Evolutionary conservation across 2,797 vertebrate species (phyloP).

Genomic region (Glyptemys insculpta): DNA sequence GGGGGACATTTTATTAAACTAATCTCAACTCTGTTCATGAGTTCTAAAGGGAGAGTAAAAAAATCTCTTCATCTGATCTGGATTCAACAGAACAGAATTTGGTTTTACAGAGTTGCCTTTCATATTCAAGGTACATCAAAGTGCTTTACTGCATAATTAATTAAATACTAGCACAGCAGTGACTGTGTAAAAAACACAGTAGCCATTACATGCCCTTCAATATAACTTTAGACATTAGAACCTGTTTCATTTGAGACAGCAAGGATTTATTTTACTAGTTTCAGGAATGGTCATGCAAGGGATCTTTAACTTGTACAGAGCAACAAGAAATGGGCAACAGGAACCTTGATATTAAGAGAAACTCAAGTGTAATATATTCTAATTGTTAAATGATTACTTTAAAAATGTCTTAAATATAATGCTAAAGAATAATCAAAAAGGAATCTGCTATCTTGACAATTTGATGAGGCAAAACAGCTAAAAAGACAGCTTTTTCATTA

Average conservation of each 20-base stretch:
- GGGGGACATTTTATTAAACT: neutral
- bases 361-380: neutral
- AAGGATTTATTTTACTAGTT: neutral
- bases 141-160: neutral
- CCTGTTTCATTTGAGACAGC: neutral
- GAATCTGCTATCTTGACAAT: neutral
- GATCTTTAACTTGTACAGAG: neutral
- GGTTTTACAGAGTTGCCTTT: neutral
- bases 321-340: neutral
- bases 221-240: neutral
- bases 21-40: neutral
- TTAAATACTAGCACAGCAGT: neutral
- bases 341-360: neutral
- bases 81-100: neutral
- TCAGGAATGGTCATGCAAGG: neutral
- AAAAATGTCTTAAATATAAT: neutral
- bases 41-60: neutral
- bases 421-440: neutral
- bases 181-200: neutral
- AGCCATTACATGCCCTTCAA: neutral
- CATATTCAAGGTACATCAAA: neutral
- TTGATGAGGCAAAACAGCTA: neutral
- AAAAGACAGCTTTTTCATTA: neutral
- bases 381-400: neutral
- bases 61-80: neutral